phyloP scores from a whole-genome alignment of 2,797 vertebrate species.

The Falco peregrinus region DNA sequence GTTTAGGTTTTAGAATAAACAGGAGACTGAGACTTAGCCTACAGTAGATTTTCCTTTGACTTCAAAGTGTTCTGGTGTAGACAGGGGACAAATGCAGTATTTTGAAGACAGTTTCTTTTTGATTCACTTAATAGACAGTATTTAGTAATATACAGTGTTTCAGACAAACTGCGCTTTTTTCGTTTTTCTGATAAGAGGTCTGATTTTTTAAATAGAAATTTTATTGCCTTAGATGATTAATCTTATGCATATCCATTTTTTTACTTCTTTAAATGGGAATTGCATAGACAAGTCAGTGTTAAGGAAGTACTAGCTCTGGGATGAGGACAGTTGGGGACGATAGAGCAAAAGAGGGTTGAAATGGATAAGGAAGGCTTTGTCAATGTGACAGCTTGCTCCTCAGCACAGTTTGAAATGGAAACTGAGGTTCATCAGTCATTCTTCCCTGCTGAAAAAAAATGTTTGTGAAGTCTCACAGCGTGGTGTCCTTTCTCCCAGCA shows the following conservation, averaged over 20 bases:
- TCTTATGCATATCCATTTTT: not conserved
- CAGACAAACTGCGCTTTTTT: not conserved
- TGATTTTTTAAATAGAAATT: not conserved
- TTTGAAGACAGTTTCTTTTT: not conserved
- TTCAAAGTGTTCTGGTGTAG: not conserved
- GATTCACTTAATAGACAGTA: not conserved
- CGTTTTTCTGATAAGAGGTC: not conserved
- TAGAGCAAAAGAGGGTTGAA: not conserved
- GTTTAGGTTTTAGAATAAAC: not conserved
- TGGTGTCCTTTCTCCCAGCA: not conserved
- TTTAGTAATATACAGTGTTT: not conserved
- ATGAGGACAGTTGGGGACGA: not conserved
- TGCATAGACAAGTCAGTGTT: not conserved
- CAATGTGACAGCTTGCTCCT: not conserved
- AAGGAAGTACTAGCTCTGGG: not conserved
- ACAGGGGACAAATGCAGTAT: not conserved
- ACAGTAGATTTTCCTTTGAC: not conserved
- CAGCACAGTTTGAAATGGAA: not conserved
- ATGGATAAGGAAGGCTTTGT: not conserved
- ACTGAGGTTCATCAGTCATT: not conserved
- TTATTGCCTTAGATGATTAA: not conserved
- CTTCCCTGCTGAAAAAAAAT: not conserved
- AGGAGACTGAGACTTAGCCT: not conserved
- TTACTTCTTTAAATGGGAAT: not conserved
- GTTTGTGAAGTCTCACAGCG: not conserved